These are phyloP conservation scores for Emys orbicularis DNA, from an alignment of 2,797 vertebrate species.

Conservation along the genomic window DNA sequence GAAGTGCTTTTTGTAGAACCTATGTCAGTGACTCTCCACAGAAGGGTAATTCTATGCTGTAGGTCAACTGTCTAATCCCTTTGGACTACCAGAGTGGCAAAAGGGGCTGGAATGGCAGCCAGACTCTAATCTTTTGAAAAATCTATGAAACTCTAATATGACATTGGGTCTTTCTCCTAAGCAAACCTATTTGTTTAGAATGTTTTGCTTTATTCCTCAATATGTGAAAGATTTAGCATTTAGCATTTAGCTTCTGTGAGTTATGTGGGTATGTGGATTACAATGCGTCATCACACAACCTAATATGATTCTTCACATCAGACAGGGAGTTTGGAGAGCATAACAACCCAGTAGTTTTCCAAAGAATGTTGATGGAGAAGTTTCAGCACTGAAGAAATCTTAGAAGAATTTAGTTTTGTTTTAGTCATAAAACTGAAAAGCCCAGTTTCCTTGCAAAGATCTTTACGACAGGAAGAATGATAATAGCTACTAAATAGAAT, in stretches of 20 bases:
- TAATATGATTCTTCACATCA: slow-evolving; percentile 2
- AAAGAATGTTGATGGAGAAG: background rate
- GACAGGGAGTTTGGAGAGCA: slow-evolving; percentile 28
- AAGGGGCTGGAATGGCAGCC: background rate
- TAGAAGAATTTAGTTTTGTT: slow-evolving; percentile 3
- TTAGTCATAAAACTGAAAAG: background rate
- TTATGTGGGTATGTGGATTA: background rate
- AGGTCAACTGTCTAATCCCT: background rate
- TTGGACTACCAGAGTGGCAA: fast-evolving
- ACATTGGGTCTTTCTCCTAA: background rate
- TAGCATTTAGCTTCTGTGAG: background rate
- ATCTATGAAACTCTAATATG: background rate
- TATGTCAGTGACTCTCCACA: background rate
- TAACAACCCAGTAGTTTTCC: background rate
- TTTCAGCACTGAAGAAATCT: background rate
- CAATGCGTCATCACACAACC: background rate
- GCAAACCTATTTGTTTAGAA: background rate
- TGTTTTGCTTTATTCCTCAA: background rate
- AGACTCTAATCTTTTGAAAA: background rate
- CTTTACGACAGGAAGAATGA: background rate
- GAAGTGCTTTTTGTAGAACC: background rate
- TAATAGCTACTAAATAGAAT: background rate
- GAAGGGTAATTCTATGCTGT: background rate
- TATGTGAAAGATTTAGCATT: background rate
- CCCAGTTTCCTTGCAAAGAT: background rate